Percentiles rank a stretch among this genome's conserved stretches.
Conservation (phyloP, 2,888 invertebrate species). For the Amphipoea oculea region DNA sequence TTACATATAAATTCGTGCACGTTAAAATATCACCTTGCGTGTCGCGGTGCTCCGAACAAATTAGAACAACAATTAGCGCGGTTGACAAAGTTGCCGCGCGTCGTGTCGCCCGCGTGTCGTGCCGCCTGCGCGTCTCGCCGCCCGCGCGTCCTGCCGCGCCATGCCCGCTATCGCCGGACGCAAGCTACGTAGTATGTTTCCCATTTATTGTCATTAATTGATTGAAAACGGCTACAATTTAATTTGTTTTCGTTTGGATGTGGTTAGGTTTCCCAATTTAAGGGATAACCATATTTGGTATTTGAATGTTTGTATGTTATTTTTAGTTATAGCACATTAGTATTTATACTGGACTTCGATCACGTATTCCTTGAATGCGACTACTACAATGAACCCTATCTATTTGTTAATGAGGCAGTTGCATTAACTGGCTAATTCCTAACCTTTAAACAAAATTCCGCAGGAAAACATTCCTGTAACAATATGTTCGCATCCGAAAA, state of each 20-base stretch:
- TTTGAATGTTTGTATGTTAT: background rate
- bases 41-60: conserved; percentile 78
- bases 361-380: background rate
- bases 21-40: conserved; percentile 86
- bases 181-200: conserved; percentile 67
- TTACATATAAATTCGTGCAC: conserved; percentile 86
- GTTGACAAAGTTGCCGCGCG: conserved; percentile 72
- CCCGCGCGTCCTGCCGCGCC: background rate
- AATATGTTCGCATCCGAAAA: conserved; percentile 20
- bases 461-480: background rate
- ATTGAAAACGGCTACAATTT: conserved; percentile 14
- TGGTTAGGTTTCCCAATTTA: conserved; percentile 20
- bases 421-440: background rate
- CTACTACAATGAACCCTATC: background rate
- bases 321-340: background rate
- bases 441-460: background rate
- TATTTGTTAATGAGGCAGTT: background rate
- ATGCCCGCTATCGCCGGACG: conserved; percentile 39
- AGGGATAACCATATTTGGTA: conserved; percentile 18
- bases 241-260: conserved; percentile 27
- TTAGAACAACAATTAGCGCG: conserved; percentile 86
- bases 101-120: conserved; percentile 17
- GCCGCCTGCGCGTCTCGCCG: background rate
- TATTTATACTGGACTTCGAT: background rate
- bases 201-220: conserved; percentile 67